Percentiles rank a stretch among this genome's conserved stretches.
Evolutionary conservation across 2,888 invertebrate species (phyloP).

Genomic region (Seladonia tumulorum): DNA sequence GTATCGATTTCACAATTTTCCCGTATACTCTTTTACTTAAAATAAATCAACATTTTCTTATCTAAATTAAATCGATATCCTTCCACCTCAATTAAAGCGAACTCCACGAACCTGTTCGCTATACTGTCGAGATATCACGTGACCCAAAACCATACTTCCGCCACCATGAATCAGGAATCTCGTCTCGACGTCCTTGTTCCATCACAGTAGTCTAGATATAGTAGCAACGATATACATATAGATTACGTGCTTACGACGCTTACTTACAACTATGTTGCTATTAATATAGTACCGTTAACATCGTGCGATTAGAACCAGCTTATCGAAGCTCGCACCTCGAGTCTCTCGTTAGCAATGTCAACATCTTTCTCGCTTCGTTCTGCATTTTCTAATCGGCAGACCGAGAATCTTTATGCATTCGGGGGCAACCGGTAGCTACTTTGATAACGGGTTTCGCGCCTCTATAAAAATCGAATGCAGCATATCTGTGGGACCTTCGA

Average conservation of each 20-base stretch:
- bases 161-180: not conserved
- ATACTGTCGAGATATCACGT: not conserved
- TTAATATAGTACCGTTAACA: not conserved
- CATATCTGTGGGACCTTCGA: too few relatives aligned
- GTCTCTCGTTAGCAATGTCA: not conserved
- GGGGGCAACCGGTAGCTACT: not conserved
- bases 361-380: not conserved
- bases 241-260: not conserved
- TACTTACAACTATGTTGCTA: not conserved
- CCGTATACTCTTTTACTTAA: too few relatives aligned
- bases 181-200: not conserved
- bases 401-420: not conserved
- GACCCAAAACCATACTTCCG: not conserved
- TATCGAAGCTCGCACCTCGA: not conserved
- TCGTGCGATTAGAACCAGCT: not conserved
- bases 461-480: not conserved
- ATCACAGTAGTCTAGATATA: not conserved
- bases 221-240: not conserved
- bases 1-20: not conserved
- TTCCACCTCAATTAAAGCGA: not conserved
- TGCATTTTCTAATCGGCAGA: not conserved
- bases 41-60: not conserved
- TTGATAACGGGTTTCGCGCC: not conserved
- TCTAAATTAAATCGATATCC: not conserved
- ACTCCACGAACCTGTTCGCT: not conserved